Base-by-base conservation (phyloP, 92 coral and sea anemone species). In the Epizoanthus stellaris region DNA sequence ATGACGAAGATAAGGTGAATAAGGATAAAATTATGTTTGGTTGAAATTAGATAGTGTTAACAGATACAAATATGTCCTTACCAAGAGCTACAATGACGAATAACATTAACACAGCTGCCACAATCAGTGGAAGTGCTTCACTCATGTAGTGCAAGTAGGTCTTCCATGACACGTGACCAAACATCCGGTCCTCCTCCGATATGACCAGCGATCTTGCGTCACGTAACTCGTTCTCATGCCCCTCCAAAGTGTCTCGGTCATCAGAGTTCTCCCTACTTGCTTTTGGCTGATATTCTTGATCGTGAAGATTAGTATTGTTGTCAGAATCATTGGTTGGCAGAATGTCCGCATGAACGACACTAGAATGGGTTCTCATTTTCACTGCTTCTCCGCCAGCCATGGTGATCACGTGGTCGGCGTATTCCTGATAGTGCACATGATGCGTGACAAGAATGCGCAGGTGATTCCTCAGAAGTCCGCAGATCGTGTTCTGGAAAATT, bases 101-200 rank as follows among this genome's bases (percentile, higher is more conserved):
- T 20, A 73, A 2, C 62, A 73, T 3, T 20, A 73, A 49, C 11
- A 73, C 9, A 73, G 54, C 38, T 43, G 42, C 3, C 38, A 6
- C 23, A 12, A 0, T 17, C 8, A 73, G 30, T 0, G 79, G 61
- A 21, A 73, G 54, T 4, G 79, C 79, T 73, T 59, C 79, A 9
- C 34, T 6, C 36, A 49, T 21, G 13, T 73, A 73, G 0, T 12
- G n/a, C 21, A 73, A 4, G 30, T 73, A 73, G 16, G 79, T 73
- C 42, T 52, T 73, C 62, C 61, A 73, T 15, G 79, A 8, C 60
- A 73, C 79, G n/a, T 73, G 79, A 23, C 79, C 79, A 73, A 73
- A 47, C 21, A 40, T 7, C 3, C 79, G 43, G 43, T 73, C 79
- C 2, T 73, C 79, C 7, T 73, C 40, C 40, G 79, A 52, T 73